These are phyloP conservation scores for Cephalotes varians DNA, from an alignment of 2,888 invertebrate species.

Conservation along the genomic window DNA sequence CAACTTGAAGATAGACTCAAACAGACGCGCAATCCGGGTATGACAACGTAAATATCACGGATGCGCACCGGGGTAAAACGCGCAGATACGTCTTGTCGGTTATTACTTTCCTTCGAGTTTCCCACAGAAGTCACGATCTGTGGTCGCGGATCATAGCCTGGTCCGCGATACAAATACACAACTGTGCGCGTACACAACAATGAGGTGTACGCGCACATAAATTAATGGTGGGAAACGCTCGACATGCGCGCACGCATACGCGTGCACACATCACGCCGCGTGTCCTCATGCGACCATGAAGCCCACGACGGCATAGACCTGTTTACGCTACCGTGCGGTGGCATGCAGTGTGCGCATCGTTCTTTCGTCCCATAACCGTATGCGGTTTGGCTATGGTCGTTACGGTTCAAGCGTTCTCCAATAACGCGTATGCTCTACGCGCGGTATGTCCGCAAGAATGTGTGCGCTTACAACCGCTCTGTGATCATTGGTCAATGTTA, in stretches of 20 bases:
- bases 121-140: slow-evolving; percentile 86
- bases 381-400: slow-evolving; percentile 82
- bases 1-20: neutral
- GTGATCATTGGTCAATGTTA: slow-evolving; percentile 71
- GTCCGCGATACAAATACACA: slow-evolving; percentile 76
- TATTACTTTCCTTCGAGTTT: slow-evolving; percentile 84
- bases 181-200: slow-evolving; percentile 68
- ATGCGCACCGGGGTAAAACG: slow-evolving; percentile 53
- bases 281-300: slow-evolving; percentile 51
- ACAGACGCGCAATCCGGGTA: neutral
- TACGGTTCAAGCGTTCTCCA: slow-evolving; percentile 82
- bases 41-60: slow-evolving; percentile 63
- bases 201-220: slow-evolving; percentile 75
- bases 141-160: slow-evolving; percentile 85
- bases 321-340: slow-evolving; percentile 57
- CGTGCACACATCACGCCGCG: slow-evolving; percentile 13
- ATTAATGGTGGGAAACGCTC: slow-evolving; percentile 83
- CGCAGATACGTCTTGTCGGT: slow-evolving; percentile 65
- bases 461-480: slow-evolving; percentile 67
- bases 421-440: slow-evolving; percentile 78
- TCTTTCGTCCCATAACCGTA: slow-evolving; percentile 82
- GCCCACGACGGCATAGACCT: slow-evolving; percentile 38
- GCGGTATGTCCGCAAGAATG: slow-evolving; percentile 77
- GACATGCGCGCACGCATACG: slow-evolving; percentile 64
- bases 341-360: slow-evolving; percentile 73